Percentiles rank a stretch among this genome's conserved stretches.
Conservation (phyloP, 1,140 invertebrate species). For the Drosophila rufa region DNA sequence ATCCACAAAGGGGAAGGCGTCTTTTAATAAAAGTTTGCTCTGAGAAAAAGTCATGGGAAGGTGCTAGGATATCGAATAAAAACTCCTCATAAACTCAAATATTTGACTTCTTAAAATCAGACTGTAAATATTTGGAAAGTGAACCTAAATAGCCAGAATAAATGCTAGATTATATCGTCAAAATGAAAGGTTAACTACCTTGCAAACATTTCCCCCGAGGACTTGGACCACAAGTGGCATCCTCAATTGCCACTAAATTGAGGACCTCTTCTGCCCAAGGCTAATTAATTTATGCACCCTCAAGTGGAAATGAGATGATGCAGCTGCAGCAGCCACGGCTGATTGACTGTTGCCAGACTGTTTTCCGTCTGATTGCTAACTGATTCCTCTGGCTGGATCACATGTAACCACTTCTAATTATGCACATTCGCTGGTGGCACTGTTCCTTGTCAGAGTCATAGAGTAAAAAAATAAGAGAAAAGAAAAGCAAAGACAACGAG, state of each 20-base stretch:
- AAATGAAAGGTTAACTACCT: constrained; percentile 10
- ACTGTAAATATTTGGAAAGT: background rate
- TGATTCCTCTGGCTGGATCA: constrained; percentile 53
- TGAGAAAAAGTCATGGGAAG: background rate
- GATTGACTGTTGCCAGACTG: constrained; percentile 43
- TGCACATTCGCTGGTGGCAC: constrained; percentile 67
- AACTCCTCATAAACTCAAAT: background rate
- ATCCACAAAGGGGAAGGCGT: background rate
- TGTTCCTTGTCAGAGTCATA: constrained; percentile 37
- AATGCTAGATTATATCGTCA: no score
- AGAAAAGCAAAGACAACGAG: constrained; percentile 37
- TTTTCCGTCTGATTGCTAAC: constrained; percentile 33
- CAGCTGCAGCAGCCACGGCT: constrained; percentile 14
- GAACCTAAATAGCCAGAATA: background rate
- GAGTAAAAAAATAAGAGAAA: constrained; percentile 9
- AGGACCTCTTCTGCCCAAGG: background rate
- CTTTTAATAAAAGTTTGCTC: background rate
- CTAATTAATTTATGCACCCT: constrained; percentile 52
- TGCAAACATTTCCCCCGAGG: background rate
- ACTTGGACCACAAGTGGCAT: background rate
- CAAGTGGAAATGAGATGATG: constrained; percentile 14
- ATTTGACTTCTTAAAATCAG: background rate
- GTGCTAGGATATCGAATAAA: background rate
- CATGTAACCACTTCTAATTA: constrained; percentile 71
- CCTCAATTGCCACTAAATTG: no score